Evolutionary conservation across 2,888 invertebrate genomes (phyloP).

Genomic region (Drosophila quasianomalipes): DNA sequence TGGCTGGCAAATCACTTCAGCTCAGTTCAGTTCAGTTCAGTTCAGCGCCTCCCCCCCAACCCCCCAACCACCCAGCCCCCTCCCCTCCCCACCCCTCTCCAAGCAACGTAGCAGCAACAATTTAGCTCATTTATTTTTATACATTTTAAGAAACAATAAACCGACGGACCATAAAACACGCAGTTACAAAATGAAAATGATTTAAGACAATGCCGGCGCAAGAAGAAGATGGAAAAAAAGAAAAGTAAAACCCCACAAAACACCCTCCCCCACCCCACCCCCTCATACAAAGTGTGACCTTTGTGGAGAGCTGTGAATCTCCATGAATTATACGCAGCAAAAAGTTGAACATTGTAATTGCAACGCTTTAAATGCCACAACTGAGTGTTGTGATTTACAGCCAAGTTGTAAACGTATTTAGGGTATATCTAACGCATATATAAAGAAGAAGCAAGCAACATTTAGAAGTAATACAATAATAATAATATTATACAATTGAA

Average conservation of each 20-base stretch:
- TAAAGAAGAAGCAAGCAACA: neutral
- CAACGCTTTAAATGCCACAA: conserved; percentile 70
- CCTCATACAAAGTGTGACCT: conserved; percentile 2
- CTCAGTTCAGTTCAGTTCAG: conserved; percentile 1
- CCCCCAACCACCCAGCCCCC: neutral
- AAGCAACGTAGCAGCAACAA: conserved; percentile 57
- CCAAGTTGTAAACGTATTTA: conserved; percentile 8
- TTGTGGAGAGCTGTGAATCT: neutral
- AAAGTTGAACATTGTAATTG: conserved; percentile 76
- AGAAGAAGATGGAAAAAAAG: neutral
- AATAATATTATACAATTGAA: neutral
- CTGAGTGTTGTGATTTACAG: conserved; percentile 53
- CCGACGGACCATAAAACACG: conserved; percentile 78
- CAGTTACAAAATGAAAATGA: conserved; percentile 78
- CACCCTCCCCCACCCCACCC: too few species aligned
- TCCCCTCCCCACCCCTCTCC: neutral
- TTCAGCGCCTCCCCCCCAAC: neutral
- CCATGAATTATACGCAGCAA: conserved; percentile 53
- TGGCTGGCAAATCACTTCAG: conserved; percentile 64
- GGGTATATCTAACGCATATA: neutral
- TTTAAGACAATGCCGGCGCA: conserved; percentile 64
- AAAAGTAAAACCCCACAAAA: neutral
- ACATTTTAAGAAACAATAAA: conserved; percentile 80
- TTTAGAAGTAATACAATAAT: neutral
- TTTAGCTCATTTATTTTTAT: conserved; percentile 80